Conservation (phyloP, 1,140 invertebrate genomes). For the Euura lappo region DNA sequence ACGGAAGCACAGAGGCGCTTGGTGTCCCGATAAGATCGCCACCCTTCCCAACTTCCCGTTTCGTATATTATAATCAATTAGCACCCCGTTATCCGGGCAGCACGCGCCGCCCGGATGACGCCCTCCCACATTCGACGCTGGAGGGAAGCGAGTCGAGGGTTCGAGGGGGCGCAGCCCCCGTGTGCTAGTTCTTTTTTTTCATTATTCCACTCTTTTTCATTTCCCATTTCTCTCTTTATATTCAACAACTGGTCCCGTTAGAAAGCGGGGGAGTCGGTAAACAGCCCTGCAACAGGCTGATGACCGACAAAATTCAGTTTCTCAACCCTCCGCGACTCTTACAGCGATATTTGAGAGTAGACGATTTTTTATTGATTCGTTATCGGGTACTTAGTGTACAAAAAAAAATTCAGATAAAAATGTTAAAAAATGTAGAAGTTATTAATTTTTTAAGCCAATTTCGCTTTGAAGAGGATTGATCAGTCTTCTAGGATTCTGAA, state of each 20-base stretch:
- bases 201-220: too few species aligned
- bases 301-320: background rate
- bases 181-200: too few species aligned
- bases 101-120: background rate
- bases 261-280: background rate
- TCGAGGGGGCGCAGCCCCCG: background rate
- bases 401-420: too few species aligned
- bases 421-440: too few species aligned
- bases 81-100: background rate
- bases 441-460: too few species aligned
- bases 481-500: too few species aligned
- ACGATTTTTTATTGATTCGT: too few species aligned
- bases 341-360: too few species aligned
- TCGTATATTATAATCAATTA: background rate
- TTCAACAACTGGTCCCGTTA: background rate
- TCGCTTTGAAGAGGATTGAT: too few species aligned
- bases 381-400: too few species aligned
- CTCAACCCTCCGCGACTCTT: too few species aligned
- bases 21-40: background rate
- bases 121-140: background rate
- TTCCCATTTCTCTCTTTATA: too few species aligned
- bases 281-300: background rate
- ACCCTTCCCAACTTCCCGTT: background rate
- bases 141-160: background rate
- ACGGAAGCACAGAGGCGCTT: background rate